Evolutionary conservation across 2,888 invertebrate genomes (phyloP), one percentile per base, ranked within the genome.

Genomic region (Tuberolachnus salignus): DNA sequence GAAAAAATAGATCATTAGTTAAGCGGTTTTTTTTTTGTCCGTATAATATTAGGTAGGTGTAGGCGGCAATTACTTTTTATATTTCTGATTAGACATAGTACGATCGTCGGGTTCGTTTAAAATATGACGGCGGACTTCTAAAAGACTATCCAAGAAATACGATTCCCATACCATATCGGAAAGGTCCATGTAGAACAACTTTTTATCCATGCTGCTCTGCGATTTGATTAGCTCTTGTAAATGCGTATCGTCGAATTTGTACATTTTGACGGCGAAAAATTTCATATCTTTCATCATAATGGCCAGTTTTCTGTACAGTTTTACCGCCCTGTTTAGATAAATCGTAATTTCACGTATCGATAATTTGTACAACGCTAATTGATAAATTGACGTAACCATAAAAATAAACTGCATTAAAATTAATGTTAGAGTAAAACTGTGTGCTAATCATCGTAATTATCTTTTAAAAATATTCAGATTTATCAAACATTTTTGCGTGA

Each of bases 81-180:
- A n/a, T 55, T 44, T 42, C 55, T 55, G 64, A 23, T 3, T 1
- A 1, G 21, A 9, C 0, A 0, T 13, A n/a, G 21, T 23, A 1
- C 1, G 0, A 44, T 64, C 23, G 0, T 44, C 64, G 0, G 53
- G 13, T 11, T 96, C 95, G 83, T 94, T 94, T 51, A 95, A 86
- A 11, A 95, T 86, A 84, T 92, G 94, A 0, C 91, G 88, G 82
- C 94, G 88, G 59, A 92, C 88, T 6, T 95, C 95, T 85, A 89
- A 86, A 14, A 92, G 87, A 83, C 92, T 93, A 67, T 88, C 89
- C 81, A 89, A 88, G 83, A 92, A 90, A 83, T 91, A 94, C 0
- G 87, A 86, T 10, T 91, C 90, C 95, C 95, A 96, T 63, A 92
- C 89, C 83, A 95, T 86, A 42, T 90, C 88, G 0, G 87, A 87